A percentile compares a stretch with the other conserved stretches of the same genome.
These are phyloP conservation scores for Ciconia maguari DNA, from an alignment of 2,113 vertebrate genomes.

Conservation along the genomic window DNA sequence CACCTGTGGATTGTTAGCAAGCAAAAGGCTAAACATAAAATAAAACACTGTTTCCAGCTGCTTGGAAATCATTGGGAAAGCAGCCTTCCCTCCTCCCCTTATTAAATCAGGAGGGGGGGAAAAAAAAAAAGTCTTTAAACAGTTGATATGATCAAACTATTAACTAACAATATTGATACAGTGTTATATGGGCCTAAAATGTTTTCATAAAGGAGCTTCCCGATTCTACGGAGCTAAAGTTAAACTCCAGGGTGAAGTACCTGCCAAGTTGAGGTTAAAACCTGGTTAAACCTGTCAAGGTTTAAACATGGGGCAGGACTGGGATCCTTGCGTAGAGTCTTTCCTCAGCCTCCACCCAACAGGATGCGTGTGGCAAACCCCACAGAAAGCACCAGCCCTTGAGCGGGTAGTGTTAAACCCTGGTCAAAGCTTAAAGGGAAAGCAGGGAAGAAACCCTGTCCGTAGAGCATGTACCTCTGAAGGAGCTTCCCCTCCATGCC, in stretches of 20 bases:
- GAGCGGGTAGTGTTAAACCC: background rate
- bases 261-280: background rate
- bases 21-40: background rate
- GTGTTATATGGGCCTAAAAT: background rate
- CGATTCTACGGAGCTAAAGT: background rate
- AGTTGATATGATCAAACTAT: background rate
- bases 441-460: background rate
- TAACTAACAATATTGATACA: background rate
- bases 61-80: background rate
- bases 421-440: background rate
- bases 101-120: background rate
- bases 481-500: background rate
- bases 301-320: background rate
- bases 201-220: background rate
- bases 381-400: background rate
- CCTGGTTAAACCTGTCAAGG: background rate
- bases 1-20: background rate
- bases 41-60: background rate
- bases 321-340: background rate
- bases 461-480: accelerated
- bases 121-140: background rate
- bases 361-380: too few relatives aligned
- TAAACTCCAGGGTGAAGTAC: background rate
- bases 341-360: background rate
- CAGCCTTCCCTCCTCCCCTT: background rate